Base-by-base conservation (phyloP, 35 echinoderm and acorn worm genomes). In the Ophiothrix spiculata region DNA sequence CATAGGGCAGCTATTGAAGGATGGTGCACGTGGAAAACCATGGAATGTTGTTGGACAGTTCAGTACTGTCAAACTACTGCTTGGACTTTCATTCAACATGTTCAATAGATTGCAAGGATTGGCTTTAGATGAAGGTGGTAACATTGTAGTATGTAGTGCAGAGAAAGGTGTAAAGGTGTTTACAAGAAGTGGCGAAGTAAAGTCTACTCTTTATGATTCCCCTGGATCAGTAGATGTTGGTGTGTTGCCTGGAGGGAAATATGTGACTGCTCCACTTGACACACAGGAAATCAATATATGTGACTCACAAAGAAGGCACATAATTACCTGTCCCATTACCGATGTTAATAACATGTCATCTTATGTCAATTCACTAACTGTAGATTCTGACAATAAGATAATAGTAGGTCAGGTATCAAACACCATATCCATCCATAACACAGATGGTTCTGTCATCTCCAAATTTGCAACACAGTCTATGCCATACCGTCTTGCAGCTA, bases 1-100 rank as follows among this genome's bases (percentile, higher is more conserved):
- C 60, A 69, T 69, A 6, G 60, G n/a, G 60, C 8, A 69, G 60
- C 60, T 69, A 69, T 69, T n/a, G 60, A 69, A 69, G 60, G 60
- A 69, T 15, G 60, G 60, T 25, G 6, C 60, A 69, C 60, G 29
- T 2, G 60, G 60, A 28, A 69, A 28, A 69, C 3, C 3, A n/a
- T 69, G 60, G 60, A 69, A 69, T n/a, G n/a, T 69, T 15, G 25
- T n/a, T 69, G 60, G 60, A n/a, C 60, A 69, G 25, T 69, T 69
- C 29, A 69, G 60, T n/a, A 69, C 60, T 69, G 60, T 15, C n/a
- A n/a, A n/a, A n/a, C n/a, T n/a, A n/a, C n/a, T n/a, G n/a, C n/a
- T n/a, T n/a, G n/a, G n/a, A n/a, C n/a, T n/a, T n/a, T n/a, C n/a
- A n/a, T n/a, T n/a, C n/a, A n/a, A n/a, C n/a, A n/a, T 15, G 25